Base-by-base conservation (phyloP, 1,140 invertebrate species). In the Megalonaias nervosa region DNA sequence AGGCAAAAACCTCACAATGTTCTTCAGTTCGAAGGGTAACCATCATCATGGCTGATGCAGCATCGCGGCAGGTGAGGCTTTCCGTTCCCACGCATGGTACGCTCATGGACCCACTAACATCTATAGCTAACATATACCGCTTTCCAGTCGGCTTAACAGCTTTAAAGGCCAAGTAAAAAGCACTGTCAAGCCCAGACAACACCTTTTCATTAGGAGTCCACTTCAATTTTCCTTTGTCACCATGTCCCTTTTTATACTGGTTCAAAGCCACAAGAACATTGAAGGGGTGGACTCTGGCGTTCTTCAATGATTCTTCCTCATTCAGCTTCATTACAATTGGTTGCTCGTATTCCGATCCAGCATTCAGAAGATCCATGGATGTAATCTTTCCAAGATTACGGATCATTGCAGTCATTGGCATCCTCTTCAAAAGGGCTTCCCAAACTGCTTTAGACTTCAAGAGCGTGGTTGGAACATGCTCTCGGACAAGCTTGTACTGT, bases 401-500 rank as follows among this genome's bases (percentile, higher is more conserved):
- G 56, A 95, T 87, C 60, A 94, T 81, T 6, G 92, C 91, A 13
- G 88, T 86, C 71, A 94, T 88, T 60, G 92, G 90, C 88, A 95
- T 92, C 73, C 92, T 88, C 6, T 92, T 91, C 48, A 95, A 84
- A 67, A 95, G 88, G 79, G 93, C 92, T 81, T 91, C 89, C 94
- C 94, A 95, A 60, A 95, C 91, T 83, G 93, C 91, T 82, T 92
- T 90, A n/a, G 93, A 93, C 81, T 93, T 94, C 23, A 94, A 87
- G 23, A 94, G 89, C 75, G 93, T 92, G 14, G 93, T 93, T 69
- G 94, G 94, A 13, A 95, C 91, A 87, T 94, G 94, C 82, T 95
- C 94, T 59, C 94, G 81, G 15, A 91, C 92, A 59, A 94, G 92
- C 31, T 91, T 83, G 74, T 93, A 85, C 14, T 85, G 55, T 75